Evolutionary conservation across 2,113 vertebrate species (phyloP), one percentile per base, ranked within the genome.

Genomic region (Hiodon tergisus): DNA sequence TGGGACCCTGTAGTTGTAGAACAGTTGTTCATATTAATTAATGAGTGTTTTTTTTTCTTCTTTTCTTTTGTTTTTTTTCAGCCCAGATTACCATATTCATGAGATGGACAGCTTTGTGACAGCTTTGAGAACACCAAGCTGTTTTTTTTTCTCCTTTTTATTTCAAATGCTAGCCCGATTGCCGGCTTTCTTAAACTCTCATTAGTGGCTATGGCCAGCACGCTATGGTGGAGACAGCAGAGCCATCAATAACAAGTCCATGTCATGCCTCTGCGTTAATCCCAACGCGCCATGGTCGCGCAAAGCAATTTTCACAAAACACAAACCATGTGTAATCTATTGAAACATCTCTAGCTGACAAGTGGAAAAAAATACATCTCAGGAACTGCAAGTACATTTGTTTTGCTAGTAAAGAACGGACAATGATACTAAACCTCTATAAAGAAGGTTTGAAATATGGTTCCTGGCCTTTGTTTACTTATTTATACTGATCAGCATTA

Each of bases 31-130:
- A 81, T 82, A 87, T 89, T 90, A 89, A 91, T 90, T 91, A 92
- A 90, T 84, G 86, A 90, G 88, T 66, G 71, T 78, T 82, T 84
- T 80, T 69, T 70, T 75, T 78, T n/a, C n/a, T 71, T 17, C 66
- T 69, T 46, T 61, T 58, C 73, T 82, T 81, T 81, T 85, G 81
- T 67, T 77, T 8, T 60, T 71, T 62, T 16, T 55, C 77, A 89
- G 88, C 81, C 78, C 63, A 83, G 86, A 92, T 92, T 90, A 91
- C 82, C 90, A 92, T 92, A 91, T 92, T 91, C 90, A 92, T 91
- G 87, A 91, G 88, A 75, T 76, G 73, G 85, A 86, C 88, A 90
- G 89, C 86, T 89, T 89, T 90, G 84, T 85, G 83, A 89, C 87
- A 90, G 88, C 87, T 90, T 91, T 89, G 77, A 87, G 71, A 75